Evolutionary conservation across 2,797 vertebrate species (phyloP).

Genomic region (Vultur gryphus): DNA sequence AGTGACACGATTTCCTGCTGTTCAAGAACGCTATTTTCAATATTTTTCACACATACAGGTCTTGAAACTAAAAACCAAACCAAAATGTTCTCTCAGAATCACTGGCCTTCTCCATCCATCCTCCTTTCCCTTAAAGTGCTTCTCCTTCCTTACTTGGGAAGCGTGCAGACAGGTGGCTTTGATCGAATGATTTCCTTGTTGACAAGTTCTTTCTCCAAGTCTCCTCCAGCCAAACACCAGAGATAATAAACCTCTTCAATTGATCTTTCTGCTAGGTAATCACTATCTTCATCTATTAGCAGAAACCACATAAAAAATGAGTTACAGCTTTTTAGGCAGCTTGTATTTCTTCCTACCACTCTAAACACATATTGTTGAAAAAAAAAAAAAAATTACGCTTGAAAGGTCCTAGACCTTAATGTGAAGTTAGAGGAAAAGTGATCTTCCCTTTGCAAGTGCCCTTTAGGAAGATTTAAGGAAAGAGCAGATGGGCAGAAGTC

Average conservation of each 20-base stretch:
- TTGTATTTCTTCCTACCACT: neutral
- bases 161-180: slow-evolving; percentile 94
- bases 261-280: slow-evolving; percentile 89
- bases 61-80: neutral
- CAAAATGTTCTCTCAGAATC: neutral
- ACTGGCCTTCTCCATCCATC: neutral
- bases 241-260: slow-evolving; percentile 96
- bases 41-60: neutral
- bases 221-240: slow-evolving; percentile 97
- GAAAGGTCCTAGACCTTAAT: neutral
- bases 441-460: neutral
- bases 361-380: neutral
- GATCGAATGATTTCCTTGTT: slow-evolving; percentile 97
- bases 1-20: neutral
- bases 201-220: slow-evolving; percentile 96
- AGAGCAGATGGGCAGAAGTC: neutral
- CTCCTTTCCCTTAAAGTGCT: neutral
- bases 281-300: slow-evolving; percentile 77
- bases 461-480: neutral
- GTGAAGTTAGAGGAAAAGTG: neutral
- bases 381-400: neutral
- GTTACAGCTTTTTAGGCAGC: neutral
- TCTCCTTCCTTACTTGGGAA: slow-evolving; percentile 86
- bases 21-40: neutral
- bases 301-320: slow-evolving; percentile 16